Evolutionary conservation across 2,113 vertebrate genomes (phyloP).

Genomic region (Etheostoma spectabile): DNA sequence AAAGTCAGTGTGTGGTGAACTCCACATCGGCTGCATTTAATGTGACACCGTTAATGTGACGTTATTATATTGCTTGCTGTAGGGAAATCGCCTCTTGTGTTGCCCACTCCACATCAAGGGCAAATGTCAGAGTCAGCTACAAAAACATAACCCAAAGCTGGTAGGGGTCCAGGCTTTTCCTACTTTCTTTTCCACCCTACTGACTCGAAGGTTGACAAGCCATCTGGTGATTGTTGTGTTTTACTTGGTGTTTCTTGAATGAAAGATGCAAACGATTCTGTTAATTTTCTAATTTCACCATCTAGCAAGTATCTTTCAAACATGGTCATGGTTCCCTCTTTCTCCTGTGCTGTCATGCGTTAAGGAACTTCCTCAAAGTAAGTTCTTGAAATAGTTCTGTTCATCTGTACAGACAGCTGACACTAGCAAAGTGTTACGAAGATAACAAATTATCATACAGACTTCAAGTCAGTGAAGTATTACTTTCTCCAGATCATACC

Average conservation of each 20-base stretch:
- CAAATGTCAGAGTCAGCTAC: slow-evolving; percentile 44
- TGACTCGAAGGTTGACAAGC: not conserved
- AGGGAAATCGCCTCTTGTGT: slow-evolving; percentile 9
- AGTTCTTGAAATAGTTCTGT: slow-evolving; percentile 29
- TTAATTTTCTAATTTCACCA: slow-evolving; percentile 46
- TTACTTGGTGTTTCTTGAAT: slow-evolving; percentile 14
- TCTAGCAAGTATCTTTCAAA: slow-evolving; percentile 41
- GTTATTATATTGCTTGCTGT: slow-evolving; percentile 15
- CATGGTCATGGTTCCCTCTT: slow-evolving; percentile 49
- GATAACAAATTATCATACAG: not conserved
- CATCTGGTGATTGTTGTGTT: not conserved
- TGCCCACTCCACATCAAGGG: not conserved
- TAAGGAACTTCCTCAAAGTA: slow-evolving; percentile 66
- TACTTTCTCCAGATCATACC: not conserved
- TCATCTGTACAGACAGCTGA: not conserved
- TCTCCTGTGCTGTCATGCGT: slow-evolving; percentile 50
- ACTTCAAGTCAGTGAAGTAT: not conserved
- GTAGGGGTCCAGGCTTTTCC: slow-evolving; percentile 1
- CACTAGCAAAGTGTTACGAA: not conserved
- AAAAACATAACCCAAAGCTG: slow-evolving; percentile 21
- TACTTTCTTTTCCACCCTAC: slow-evolving; percentile 8
- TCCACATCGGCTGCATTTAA: slow-evolving; percentile 8
- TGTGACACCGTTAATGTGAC: not conserved
- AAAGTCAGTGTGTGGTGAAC: not conserved
- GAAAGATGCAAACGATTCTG: slow-evolving; percentile 8